Base-by-base conservation (phyloP, 2,888 invertebrate genomes). In the Phyllotreta cruciferae region DNA sequence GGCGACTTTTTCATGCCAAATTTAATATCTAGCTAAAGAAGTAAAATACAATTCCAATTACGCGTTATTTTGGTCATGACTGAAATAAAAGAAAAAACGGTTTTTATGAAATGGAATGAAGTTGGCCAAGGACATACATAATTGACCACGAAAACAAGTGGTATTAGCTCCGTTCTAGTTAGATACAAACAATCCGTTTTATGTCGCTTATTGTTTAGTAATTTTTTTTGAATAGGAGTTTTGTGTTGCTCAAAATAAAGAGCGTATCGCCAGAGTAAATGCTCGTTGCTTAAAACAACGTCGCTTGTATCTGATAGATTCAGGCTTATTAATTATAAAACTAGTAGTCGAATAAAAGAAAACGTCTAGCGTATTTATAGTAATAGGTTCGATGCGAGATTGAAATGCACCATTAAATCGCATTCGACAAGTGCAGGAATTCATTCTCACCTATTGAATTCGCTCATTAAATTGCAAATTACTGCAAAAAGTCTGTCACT, bases 61-160 rank as follows among this genome's bases (percentile, higher is more conserved):
- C 35, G 11, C 13, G 36, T 44, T 45, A 45, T 56, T 45, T 56
- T 56, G 45, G 45, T 56, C 56, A 56, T 56, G 56, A 56, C 56
- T 56, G 36, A 45, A 44, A 56, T 56, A 35, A 45, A 56, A 37
- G 44, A 54, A 54, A 54, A 39, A 54, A 54, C 45, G 11, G 36
- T 57, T 49, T 57, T 57, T 49, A 57, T 57, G 36, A 45, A 45
- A 45, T 44, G 13, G 38, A 47, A 49, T 57, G 35, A 57, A 57
- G 57, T 57, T 57, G 57, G 57, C 39, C 57, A 57, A 57, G 57
- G 57, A 49, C 57, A 39, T 38, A 11, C 14, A 49, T 57, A 57
- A 57, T 49, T 57, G 57, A 49, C 47, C 57, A 41, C 41, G 39
- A 56, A 45, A 56, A 44, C 56, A 35, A 44, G 14, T 56, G 13